A percentile compares a stretch with the other conserved stretches of the same genome.
These are phyloP conservation scores for Rhabdornis inornatus DNA, from an alignment of 2,113 vertebrate genomes.

Conservation along the genomic window DNA sequence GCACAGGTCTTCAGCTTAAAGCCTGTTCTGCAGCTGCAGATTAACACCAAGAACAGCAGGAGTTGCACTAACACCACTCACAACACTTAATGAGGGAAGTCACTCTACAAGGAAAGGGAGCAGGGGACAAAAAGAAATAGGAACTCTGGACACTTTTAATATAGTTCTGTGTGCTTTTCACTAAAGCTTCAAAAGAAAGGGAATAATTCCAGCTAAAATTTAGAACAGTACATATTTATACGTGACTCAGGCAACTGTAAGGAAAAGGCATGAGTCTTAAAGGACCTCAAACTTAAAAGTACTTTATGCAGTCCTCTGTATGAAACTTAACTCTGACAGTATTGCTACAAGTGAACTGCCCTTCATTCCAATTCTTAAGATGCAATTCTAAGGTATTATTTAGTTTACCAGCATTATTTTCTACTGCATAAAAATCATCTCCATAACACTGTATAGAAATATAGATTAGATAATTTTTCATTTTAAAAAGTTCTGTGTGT, in stretches of 20 bases:
- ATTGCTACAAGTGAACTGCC: neutral
- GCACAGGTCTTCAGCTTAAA: neutral
- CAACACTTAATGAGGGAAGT: accelerated
- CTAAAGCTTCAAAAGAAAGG: neutral
- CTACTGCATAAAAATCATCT: neutral
- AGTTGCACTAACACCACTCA: neutral
- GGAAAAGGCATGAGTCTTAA: neutral
- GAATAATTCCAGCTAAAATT: neutral
- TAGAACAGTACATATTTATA: neutral
- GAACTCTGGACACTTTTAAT: neutral
- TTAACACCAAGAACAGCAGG: neutral
- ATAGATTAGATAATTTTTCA: neutral
- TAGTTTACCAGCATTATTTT: neutral
- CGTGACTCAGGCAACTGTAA: neutral
- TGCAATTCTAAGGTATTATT: neutral
- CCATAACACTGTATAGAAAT: neutral
- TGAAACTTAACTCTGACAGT: neutral
- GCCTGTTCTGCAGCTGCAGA: neutral
- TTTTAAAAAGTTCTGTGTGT: neutral
- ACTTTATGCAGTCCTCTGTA: neutral
- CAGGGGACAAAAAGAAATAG: neutral
- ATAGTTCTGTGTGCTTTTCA: neutral
- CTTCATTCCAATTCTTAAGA: neutral
- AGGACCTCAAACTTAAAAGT: neutral
- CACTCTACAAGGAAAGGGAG: too few species aligned